A percentile compares a stretch with the other conserved stretches of the same genome.
These are phyloP conservation scores for Troides oblongomaculatus DNA, from an alignment of 2,888 invertebrate species.

Conservation along the genomic window DNA sequence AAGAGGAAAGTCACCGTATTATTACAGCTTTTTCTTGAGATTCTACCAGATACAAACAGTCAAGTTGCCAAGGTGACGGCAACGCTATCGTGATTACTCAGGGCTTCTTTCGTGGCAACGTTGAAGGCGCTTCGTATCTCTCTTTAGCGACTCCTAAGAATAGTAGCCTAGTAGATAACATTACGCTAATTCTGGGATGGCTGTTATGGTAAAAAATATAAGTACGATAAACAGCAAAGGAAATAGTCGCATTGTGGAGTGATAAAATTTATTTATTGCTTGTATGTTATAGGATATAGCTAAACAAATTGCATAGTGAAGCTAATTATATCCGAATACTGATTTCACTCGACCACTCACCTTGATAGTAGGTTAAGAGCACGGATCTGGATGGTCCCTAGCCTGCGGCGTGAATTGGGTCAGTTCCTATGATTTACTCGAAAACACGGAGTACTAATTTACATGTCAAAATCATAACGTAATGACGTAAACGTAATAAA, in stretches of 20 bases:
- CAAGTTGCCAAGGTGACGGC: too few species aligned
- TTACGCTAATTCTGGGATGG: not conserved
- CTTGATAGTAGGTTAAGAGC: conserved; percentile 21
- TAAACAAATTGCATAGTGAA: not conserved
- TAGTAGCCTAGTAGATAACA: too few species aligned
- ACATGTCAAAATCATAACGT: not conserved
- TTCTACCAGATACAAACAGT: too few species aligned
- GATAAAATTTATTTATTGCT: too few species aligned
- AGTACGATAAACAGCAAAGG: not conserved
- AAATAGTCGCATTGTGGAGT: not conserved
- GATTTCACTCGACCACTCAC: not conserved
- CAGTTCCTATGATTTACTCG: conserved; percentile 11
- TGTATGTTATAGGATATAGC: too few species aligned
- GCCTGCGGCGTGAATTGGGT: conserved; percentile 22
- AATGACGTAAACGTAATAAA: conserved; percentile 16
- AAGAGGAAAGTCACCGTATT: too few species aligned
- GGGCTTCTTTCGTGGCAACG: too few species aligned
- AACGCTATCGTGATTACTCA: too few species aligned
- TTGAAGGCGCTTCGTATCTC: too few species aligned
- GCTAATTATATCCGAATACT: conserved; percentile 7
- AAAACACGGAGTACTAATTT: conserved; percentile 7
- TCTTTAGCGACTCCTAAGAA: too few species aligned
- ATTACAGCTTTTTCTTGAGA: too few species aligned
- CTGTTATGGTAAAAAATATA: not conserved
- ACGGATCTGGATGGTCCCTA: conserved; percentile 2